Percentiles rank a stretch among this genome's conserved stretches.
Evolutionary conservation across 2,888 invertebrate genomes (phyloP).

Genomic region (Pheosia tremula): DNA sequence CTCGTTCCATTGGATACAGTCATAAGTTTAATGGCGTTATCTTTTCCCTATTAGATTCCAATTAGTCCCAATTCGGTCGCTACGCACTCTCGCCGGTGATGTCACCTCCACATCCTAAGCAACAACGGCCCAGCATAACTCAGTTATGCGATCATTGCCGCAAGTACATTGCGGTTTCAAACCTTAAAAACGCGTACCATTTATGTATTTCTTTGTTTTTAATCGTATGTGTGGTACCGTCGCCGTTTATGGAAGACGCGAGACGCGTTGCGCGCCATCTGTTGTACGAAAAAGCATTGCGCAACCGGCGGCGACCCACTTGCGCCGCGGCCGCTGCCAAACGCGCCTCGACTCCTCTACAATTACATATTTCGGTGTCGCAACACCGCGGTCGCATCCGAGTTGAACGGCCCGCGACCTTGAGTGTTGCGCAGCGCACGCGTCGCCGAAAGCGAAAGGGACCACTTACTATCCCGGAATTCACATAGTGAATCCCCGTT

Average conservation of each 20-base stretch:
- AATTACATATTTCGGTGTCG: constrained; percentile 83
- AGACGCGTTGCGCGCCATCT: constrained; percentile 68
- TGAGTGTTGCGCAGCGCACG: constrained; percentile 76
- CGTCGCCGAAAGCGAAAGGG: constrained; percentile 81
- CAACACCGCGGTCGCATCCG: constrained; percentile 81
- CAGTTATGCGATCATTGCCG: constrained; percentile 42
- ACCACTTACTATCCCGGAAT: constrained; percentile 61
- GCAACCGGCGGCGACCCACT: constrained; percentile 77
- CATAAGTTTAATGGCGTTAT: constrained; percentile 22
- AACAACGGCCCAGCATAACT: constrained; percentile 34
- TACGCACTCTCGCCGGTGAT: constrained; percentile 20
- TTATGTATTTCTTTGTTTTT: constrained; percentile 44
- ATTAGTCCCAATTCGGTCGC: constrained; percentile 36
- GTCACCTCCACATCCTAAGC: constrained; percentile 34
- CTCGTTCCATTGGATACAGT: constrained; percentile 7
- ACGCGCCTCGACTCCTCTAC: constrained; percentile 79
- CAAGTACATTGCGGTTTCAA: constrained; percentile 41
- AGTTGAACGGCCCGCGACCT: constrained; percentile 84
- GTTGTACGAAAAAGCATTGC: constrained; percentile 71
- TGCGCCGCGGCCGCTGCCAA: constrained; percentile 79
- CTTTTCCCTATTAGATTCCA: constrained; percentile 38
- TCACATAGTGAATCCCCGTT: constrained; percentile 45
- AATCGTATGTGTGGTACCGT: constrained; percentile 22
- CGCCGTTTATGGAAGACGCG: constrained; percentile 75
- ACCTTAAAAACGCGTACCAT: not conserved